Base-by-base conservation (phyloP, 2,888 invertebrate species). In the Aquatica leii region DNA sequence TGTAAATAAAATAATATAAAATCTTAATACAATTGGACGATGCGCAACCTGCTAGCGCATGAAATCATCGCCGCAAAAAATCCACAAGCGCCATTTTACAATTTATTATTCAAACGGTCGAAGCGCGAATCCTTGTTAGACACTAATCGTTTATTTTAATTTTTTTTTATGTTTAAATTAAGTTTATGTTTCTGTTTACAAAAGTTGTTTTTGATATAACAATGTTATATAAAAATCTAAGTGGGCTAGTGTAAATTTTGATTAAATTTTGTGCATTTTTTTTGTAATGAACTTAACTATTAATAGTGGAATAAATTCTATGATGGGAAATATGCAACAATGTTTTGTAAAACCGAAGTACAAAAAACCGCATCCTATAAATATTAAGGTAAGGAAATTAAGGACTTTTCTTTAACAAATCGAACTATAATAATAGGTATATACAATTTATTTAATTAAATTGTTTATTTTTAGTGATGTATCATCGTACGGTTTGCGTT, bases 11-110 rank as follows among this genome's bases (percentile, higher is more conserved):
- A 17, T 8, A 46, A 46, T 15, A 11, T 9, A 46, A 46, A n/a
- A 18, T 46, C 18, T 46, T 46, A 9, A 20, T 4, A 6, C 6
- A 50, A 53, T 53, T 65, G 59, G 55, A 54, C 53, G 43, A 56
- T 61, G 69, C 69, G 69, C 69, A 69, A 64, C 59, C 65, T 59
- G 51, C 62, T 46, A 50, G 68, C 69, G 69, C 69, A 69, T 62
- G 65, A 62, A 66, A 66, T 66, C 64, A 69, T 69, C 69, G 60
- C 59, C 66, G 64, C 66, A 68, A 69, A 69, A 69, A 69, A 69
- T 69, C 64, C 55, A 65, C 65, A 63, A 64, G 65, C 68, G 68
- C 65, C 54, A 65, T 62, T 60, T 52, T 59, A 65, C 59, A 67
- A 65, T 43, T 43, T 34, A 52, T 64, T 59, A 67, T 69, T 60